Evolutionary conservation across 2,888 invertebrate species (phyloP), one percentile per base, ranked within the genome.

Genomic region (Abscondita cerata): DNA sequence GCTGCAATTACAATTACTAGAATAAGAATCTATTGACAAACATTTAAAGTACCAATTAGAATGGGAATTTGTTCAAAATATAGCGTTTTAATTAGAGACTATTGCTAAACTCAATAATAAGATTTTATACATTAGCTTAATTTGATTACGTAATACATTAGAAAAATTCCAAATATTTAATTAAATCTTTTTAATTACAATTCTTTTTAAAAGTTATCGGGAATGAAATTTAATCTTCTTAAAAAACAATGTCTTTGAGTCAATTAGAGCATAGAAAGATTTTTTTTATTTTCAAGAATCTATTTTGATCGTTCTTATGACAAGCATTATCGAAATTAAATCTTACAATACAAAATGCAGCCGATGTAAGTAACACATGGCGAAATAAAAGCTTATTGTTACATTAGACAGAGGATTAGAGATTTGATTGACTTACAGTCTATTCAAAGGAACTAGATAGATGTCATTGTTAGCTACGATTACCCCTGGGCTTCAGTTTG

Each of bases 401-500:
- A 52, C 33, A 38, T 63, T 56, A 59, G 51, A 52, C 46, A 53
- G 18, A 25, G 48, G 52, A 50, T 52, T 44, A 50, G 54, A 55
- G 48, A 64, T 59, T 64, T 52, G 46, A 47, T 46, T 59, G 55
- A 56, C 59, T 56, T 54, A 59, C 59, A 52, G 55, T 38, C 64
- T 59, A 64, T 64, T 64, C 64, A 64, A 51, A 56, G 50, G 47
- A 56, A 59, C 59, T 56, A 72, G 72, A 76, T 75, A 70, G 75
- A 76, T 71, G 72, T 72, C 73, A 76, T 77, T 77, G 76, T 77
- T 73, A 73, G 65, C 69, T 66, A 59, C 77, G 77, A 78, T 78
- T 77, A 76, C 76, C 76, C 76, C 61, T 73, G 77, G 77, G 76
- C 75, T 78, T 77, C 77, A 74, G 76, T 77, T n/a, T 77, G 76